These are phyloP conservation scores for Aproaerema taeniolella DNA, from an alignment of 2,888 invertebrate genomes.

Conservation along the genomic window DNA sequence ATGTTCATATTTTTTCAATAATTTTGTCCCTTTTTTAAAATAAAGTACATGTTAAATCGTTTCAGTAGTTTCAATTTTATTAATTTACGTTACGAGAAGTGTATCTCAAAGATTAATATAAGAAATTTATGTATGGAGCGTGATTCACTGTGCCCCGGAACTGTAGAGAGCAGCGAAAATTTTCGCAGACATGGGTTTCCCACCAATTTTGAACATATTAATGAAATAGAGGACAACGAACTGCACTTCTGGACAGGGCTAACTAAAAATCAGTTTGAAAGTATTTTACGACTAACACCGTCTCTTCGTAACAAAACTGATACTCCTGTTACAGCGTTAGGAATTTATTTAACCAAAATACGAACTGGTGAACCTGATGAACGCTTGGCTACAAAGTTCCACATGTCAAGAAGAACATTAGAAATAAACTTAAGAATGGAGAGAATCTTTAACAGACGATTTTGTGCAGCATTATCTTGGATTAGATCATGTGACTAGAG, in stretches of 20 bases:
- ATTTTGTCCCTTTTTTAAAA: too few species aligned
- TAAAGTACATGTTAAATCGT: too few species aligned
- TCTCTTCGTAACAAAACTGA: not conserved
- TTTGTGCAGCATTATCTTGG: conserved; percentile 14
- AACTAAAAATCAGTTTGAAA: not conserved
- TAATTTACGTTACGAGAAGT: too few species aligned
- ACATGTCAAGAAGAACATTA: conserved; percentile 5
- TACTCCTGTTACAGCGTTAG: conserved; percentile 1
- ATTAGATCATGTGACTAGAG: conserved; percentile 12
- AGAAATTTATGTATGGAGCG: too few species aligned
- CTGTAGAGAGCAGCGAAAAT: conserved; percentile 2
- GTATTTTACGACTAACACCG: not conserved
- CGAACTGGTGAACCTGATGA: conserved; percentile 14
- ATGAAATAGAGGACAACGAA: not conserved
- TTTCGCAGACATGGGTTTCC: conserved; percentile 8
- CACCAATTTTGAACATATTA: too few species aligned
- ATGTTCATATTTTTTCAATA: too few species aligned
- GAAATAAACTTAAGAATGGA: not conserved
- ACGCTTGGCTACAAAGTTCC: conserved; percentile 5
- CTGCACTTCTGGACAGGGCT: not conserved
- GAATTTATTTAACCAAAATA: conserved; percentile 16
- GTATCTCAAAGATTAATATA: too few species aligned
- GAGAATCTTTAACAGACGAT: conserved; percentile 8
- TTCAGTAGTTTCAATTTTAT: too few species aligned
- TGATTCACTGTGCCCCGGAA: too few species aligned